phyloP scores from a whole-genome alignment of 2,888 invertebrate genomes.

The Drosophila greeni region DNA sequence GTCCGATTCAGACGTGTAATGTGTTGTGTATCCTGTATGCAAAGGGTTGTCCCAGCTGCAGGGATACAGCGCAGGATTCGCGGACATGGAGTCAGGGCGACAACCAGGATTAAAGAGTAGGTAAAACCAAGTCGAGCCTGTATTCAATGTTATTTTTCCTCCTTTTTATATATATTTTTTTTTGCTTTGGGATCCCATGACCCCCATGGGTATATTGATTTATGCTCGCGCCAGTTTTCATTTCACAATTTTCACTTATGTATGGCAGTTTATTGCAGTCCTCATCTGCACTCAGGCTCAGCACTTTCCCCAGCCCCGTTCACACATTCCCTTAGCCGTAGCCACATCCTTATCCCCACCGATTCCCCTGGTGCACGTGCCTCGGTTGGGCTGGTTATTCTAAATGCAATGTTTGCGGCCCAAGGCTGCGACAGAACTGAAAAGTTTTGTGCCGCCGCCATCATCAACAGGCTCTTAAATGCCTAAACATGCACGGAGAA shows the following conservation, averaged over 20 bases:
- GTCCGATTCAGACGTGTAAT: conserved; percentile 36
- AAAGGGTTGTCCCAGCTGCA: conserved; percentile 11
- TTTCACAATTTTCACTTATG: conserved; percentile 56
- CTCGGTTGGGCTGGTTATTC: conserved; percentile 13
- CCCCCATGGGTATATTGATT: conserved; percentile 59
- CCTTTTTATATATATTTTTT: conserved; percentile 7
- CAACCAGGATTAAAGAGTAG: conserved; percentile 7
- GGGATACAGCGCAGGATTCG: not conserved
- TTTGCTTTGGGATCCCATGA: conserved; percentile 16
- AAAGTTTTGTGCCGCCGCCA: conserved; percentile 39
- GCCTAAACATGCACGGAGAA: conserved; percentile 40
- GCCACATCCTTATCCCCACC: not conserved
- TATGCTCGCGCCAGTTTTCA: conserved; percentile 58
- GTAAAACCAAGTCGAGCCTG: conserved; percentile 18
- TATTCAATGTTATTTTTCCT: not conserved
- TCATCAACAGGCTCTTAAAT: conserved; percentile 63
- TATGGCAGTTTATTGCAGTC: conserved; percentile 42
- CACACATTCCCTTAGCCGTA: not conserved
- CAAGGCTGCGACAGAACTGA: conserved; percentile 51
- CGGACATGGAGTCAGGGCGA: not conserved
- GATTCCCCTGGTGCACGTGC: conserved; percentile 8
- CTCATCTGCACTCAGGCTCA: conserved; percentile 37
- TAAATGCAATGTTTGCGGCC: conserved; percentile 53
- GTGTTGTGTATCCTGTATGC: conserved; percentile 12
- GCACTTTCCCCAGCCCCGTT: conserved; percentile 3